phyloP scores from a whole-genome alignment of 2,113 vertebrate species.

The Callithrix jacchus region DNA sequence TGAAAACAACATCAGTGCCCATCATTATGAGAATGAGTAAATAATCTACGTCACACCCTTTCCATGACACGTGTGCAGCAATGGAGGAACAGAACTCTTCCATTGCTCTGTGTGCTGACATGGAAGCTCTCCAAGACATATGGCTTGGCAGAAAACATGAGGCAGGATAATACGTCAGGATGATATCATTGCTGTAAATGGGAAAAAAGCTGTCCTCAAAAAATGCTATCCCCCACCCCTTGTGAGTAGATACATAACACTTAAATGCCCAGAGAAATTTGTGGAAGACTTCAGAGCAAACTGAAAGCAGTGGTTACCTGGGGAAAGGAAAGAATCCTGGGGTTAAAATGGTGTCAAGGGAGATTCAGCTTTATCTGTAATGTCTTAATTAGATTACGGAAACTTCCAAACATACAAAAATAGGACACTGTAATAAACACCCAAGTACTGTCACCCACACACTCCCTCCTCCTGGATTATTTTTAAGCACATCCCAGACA shows the following conservation, averaged over 20 bases:
- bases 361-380: constrained; percentile 11
- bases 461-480: constrained; percentile 36
- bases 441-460: constrained; percentile 1
- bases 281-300: not conserved
- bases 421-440: constrained; percentile 31
- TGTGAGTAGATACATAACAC: not conserved
- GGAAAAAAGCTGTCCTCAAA: not conserved
- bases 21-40: not conserved
- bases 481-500: constrained; percentile 51
- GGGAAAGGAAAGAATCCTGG: not conserved
- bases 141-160: not conserved
- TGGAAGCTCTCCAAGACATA: not conserved
- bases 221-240: not conserved
- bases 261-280: not conserved
- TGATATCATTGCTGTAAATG: not conserved
- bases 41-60: not conserved
- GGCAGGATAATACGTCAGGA: not conserved
- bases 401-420: constrained; percentile 48
- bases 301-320: not conserved
- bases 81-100: not conserved
- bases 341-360: not conserved
- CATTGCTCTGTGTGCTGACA: not conserved
- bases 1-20: not conserved
- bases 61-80: not conserved
- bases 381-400: constrained; percentile 40